Evolutionary conservation across 2,888 invertebrate genomes (phyloP).

Genomic region (Lasioglossum pauxillum): DNA sequence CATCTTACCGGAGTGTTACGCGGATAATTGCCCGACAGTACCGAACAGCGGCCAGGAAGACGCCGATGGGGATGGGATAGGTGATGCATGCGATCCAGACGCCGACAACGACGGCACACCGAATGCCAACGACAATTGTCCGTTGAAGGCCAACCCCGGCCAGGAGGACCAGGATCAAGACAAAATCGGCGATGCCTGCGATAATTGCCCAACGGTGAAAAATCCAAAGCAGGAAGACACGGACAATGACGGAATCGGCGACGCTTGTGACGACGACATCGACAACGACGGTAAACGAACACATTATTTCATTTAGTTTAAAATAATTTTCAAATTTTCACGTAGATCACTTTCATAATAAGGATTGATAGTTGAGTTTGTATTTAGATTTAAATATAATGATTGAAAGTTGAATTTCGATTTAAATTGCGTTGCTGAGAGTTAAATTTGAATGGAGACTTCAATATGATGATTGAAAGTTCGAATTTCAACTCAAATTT

Average conservation of each 20-base stretch:
- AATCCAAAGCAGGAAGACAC: slow-evolving; percentile 93
- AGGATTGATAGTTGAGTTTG: too few relatives aligned
- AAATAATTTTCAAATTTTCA: too few relatives aligned
- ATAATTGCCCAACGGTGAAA: slow-evolving; percentile 93
- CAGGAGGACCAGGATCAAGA: slow-evolving; percentile 92
- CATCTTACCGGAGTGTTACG: slow-evolving; percentile 87
- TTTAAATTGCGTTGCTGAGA: too few relatives aligned
- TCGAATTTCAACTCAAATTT: too few relatives aligned
- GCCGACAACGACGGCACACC: slow-evolving; percentile 84
- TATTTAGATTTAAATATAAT: too few relatives aligned
- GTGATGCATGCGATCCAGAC: slow-evolving; percentile 90
- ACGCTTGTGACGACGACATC: too few relatives aligned
- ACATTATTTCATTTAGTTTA: too few relatives aligned
- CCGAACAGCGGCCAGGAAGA: slow-evolving; percentile 98
- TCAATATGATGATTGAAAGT: too few relatives aligned
- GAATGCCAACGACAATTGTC: slow-evolving; percentile 97
- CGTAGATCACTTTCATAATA: too few relatives aligned
- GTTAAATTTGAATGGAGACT: slow-evolving; percentile 83
- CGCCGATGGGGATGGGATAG: slow-evolving; percentile 93
- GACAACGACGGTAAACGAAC: too few relatives aligned
- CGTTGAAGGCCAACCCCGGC: slow-evolving; percentile 91
- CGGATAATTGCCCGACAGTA: slow-evolving; percentile 93
- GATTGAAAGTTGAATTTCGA: too few relatives aligned
- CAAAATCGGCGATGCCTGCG: slow-evolving; percentile 93
- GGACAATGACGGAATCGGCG: slow-evolving; percentile 88